Base-by-base conservation (phyloP, 2,888 invertebrate species). In the Diarsia mendica region DNA sequence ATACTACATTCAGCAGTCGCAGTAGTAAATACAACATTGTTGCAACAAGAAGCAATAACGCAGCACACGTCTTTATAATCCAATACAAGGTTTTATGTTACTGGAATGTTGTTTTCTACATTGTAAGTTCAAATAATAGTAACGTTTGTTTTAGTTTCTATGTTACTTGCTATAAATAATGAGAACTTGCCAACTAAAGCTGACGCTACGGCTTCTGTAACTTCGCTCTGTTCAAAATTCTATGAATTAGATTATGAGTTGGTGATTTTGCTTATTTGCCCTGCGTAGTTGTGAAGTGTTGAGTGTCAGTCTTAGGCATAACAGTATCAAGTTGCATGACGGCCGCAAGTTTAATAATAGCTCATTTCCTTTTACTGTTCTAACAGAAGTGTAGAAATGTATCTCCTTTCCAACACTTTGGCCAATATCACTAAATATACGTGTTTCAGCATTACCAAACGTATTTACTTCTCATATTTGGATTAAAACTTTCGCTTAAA, bases 11-110 rank as follows among this genome's bases (percentile, higher is more conserved):
- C 71, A 82, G 65, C 73, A 82, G 77, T 80, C 75, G 61, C 74
- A 79, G 79, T 70, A 78, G 73, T 85, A 79, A 85, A 82, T 70
- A 70, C 61, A 83, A 87, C 87, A 84, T 72, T 87, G 87, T 88
- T 76, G 79, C 74, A 83, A 85, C 85, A 76, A 79, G 72, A 75
- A 83, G 83, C 79, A 82, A 87, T 87, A 87, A 82, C 79, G 72
- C 58, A 64, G 77, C 76, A 73, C 72, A 76, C 88, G 87, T 85
- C 87, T 88, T 86, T 88, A 87, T 87, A 88, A 87, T 88, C 87
- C 84, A 83, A 83, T 80, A 85, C 77, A 77, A 71, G 78, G 80
- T 80, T 85, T 85, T 79, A 86, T 84, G 78, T 83, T 80, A 68
- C 77, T 73, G 67, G 87, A 83, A 86, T 81, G 80, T 79, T 75